Evolutionary conservation across 2,888 invertebrate genomes (phyloP), one percentile per base, ranked within the genome.

Genomic region (Plagiodera versicolora): DNA sequence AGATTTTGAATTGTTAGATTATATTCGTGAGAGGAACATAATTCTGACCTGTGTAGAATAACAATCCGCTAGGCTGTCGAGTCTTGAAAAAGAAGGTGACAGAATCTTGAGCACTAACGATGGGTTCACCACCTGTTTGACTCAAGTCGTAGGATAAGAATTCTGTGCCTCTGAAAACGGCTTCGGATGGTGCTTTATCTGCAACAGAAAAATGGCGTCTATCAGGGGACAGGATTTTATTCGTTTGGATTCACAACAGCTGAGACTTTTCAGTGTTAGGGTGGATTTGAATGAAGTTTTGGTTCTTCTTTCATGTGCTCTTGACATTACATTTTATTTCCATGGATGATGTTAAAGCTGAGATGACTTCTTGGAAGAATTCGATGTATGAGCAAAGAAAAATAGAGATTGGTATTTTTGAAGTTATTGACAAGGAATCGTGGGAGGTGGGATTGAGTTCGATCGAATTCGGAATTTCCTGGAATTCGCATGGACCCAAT

Each of bases 131-230:
- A 2, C 92, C 92, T 0, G 89, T 89, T 79, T 91, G 90, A 63
- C 91, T 91, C 72, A 95, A 84, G 81, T 95, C 93, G 82, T 95
- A 95, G 55, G 92, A 93, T 58, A 97, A 86, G 83, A 92, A 96
- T 83, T 96, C 95, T 0, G 89, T 88, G 5, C 96, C 96, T 57
- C 91, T 87, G 81, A 97, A 95, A 58, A 95, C 95, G 8, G 95
- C 95, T 81, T 96, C 95, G 56, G 94, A 91, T 44, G 95, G 94
- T 10, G 92, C 91, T 83, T 94, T 94, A 78, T 95, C 96, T 95
- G 88, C 9, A 77, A 86, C 51, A 60, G 58, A 53, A 63, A 50
- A 32, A 55, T 28, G 17, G 19, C 30, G 11, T 46, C 24, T 35
- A 24, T 19, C 24, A 30, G 11, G 30, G 14, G 10, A 52, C 35